Percentiles rank a stretch among this genome's conserved stretches.
Evolutionary conservation across 2,888 invertebrate genomes (phyloP).

Genomic region (Silvanus unidentatus): DNA sequence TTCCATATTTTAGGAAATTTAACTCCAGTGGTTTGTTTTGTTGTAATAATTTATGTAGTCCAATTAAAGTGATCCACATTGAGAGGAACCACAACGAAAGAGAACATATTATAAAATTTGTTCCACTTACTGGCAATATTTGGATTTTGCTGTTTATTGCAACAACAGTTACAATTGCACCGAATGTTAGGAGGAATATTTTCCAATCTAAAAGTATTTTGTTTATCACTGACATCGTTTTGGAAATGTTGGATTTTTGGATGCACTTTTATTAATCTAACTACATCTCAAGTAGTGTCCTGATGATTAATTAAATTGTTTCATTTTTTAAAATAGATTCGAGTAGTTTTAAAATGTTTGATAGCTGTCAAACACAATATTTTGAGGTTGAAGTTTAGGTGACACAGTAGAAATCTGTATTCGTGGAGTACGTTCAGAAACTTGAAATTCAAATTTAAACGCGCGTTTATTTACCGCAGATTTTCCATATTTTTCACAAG

Average conservation of each 20-base stretch:
- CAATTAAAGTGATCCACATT: constrained; percentile 49
- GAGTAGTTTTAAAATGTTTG: neutral
- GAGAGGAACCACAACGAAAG: constrained; percentile 46
- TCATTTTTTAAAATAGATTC: no score
- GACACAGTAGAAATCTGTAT: no score
- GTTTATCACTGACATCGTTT: constrained; percentile 1
- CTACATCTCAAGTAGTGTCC: no score
- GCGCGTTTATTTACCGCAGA: no score
- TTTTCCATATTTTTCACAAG: no score
- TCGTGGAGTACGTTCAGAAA: no score
- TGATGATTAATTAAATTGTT: no score
- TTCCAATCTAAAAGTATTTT: constrained; percentile 19
- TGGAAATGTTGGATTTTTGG: no score
- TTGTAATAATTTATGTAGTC: constrained; percentile 51
- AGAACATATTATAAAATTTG: constrained; percentile 38
- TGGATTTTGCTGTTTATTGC: constrained; percentile 18
- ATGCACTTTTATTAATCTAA: neutral
- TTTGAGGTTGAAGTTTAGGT: no score
- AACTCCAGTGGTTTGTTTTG: constrained; percentile 51
- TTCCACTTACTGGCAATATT: constrained; percentile 23
- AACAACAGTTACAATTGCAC: constrained; percentile 14
- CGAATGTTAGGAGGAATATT: constrained; percentile 20
- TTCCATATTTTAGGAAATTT: constrained; percentile 28
- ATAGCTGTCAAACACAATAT: constrained; percentile 2
- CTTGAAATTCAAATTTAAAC: no score